Conservation (phyloP, 37 sponge, comb jelly and placozoan species). For the Geodia barretti region DNA sequence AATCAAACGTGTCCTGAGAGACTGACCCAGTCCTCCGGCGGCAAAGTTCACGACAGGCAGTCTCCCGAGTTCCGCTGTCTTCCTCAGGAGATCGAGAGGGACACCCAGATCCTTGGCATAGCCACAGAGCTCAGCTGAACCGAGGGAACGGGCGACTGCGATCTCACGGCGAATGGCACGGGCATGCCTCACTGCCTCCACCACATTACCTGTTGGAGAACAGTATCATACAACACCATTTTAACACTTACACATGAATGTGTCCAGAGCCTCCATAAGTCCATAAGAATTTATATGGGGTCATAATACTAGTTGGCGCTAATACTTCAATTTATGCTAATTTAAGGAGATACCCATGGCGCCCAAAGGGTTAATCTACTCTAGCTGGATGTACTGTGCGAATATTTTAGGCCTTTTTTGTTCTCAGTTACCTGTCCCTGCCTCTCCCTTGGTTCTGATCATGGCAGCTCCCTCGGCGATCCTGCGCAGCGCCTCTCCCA, state of each 20-base stretch:
- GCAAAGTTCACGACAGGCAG: slow-evolving; percentile 89
- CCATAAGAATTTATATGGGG: too few species aligned
- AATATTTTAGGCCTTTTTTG: too few species aligned
- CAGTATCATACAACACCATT: background rate
- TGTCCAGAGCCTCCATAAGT: too few species aligned
- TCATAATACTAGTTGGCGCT: too few species aligned
- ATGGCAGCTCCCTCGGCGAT: slow-evolving; percentile 83
- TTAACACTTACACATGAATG: background rate
- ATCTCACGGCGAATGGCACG: slow-evolving; percentile 71
- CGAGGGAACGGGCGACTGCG: slow-evolving; percentile 55
- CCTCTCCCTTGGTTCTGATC: slow-evolving; percentile 87
- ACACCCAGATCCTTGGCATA: slow-evolving; percentile 78
- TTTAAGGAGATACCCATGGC: too few species aligned
- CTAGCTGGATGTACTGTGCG: too few species aligned
- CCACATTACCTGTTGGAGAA: slow-evolving; percentile 68
- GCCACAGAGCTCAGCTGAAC: slow-evolving; percentile 55
- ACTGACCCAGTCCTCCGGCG: slow-evolving; percentile 80
- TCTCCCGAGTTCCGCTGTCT: slow-evolving; percentile 76
- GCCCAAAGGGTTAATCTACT: too few species aligned
- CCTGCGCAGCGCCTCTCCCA: slow-evolving; percentile 82
- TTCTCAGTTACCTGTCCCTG: slow-evolving; percentile 69
- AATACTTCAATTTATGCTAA: too few species aligned
- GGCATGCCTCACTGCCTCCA: slow-evolving; percentile 80
- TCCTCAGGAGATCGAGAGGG: slow-evolving; percentile 65
- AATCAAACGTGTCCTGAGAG: too few species aligned